These are phyloP conservation scores for Sesia bembeciformis DNA, from an alignment of 2,888 invertebrate species.

Conservation along the genomic window DNA sequence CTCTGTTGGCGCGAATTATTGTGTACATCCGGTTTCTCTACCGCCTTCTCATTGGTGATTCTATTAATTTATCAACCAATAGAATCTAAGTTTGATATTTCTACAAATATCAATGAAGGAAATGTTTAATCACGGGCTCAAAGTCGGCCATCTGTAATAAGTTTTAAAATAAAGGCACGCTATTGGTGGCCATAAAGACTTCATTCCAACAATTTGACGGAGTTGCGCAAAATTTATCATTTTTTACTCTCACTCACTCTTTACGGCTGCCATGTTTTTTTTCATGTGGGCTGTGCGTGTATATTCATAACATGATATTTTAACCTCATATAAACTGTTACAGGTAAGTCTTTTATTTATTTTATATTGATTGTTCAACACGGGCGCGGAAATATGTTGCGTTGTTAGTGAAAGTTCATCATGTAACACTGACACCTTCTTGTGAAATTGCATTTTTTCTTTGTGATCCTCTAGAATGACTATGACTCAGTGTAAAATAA, in stretches of 20 bases:
- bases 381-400: slow-evolving; percentile 10
- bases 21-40: slow-evolving; percentile 21
- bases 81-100: slow-evolving; percentile 10
- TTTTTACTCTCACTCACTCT: slow-evolving; percentile 55
- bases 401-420: slow-evolving; percentile 71
- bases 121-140: slow-evolving; percentile 32
- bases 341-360: slow-evolving; percentile 51
- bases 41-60: slow-evolving; percentile 28
- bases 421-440: slow-evolving; percentile 68
- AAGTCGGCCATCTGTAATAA: slow-evolving; percentile 51
- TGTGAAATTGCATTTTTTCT: slow-evolving; percentile 66
- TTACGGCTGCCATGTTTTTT: slow-evolving; percentile 84
- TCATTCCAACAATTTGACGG: slow-evolving; percentile 60
- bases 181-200: slow-evolving; percentile 58
- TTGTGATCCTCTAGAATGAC: slow-evolving; percentile 26
- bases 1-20: slow-evolving; percentile 28
- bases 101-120: slow-evolving; percentile 39
- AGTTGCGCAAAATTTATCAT: slow-evolving; percentile 66
- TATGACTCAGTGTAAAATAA: slow-evolving; percentile 42
- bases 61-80: slow-evolving; percentile 26
- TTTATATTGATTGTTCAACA: slow-evolving; percentile 22
- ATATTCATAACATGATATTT: slow-evolving; percentile 60
- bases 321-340: slow-evolving; percentile 59
- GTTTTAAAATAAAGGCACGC: slow-evolving; percentile 33
- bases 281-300: slow-evolving; percentile 80